phyloP scores from a whole-genome alignment of 2,113 vertebrate species.

The Brachirus orientalis region DNA sequence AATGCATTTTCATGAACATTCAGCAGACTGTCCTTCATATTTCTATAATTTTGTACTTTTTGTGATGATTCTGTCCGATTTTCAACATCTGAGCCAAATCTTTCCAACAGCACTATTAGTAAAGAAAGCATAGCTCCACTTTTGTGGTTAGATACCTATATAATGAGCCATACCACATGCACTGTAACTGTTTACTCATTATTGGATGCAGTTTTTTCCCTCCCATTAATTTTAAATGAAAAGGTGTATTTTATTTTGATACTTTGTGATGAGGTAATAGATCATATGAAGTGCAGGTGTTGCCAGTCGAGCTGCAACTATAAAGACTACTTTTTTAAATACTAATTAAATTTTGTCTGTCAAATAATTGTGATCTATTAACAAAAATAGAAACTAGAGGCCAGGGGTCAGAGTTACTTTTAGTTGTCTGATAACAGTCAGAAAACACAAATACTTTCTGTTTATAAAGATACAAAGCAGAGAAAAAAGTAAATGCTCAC shows the following conservation, averaged over 20 bases:
- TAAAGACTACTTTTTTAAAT: background rate
- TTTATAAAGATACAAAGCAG: too few species aligned
- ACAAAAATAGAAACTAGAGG: too few species aligned
- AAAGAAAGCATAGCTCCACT: too few species aligned
- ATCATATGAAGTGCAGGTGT: background rate
- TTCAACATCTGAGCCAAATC: too few species aligned
- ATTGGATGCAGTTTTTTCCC: background rate
- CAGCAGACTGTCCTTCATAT: conserved; percentile 23
- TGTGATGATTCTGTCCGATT: conserved; percentile 32
- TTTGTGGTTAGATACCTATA: background rate
- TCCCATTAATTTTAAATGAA: conserved; percentile 13
- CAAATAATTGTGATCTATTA: too few species aligned
- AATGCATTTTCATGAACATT: conserved; percentile 38
- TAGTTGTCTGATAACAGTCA: too few species aligned
- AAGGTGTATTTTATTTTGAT: too few species aligned
- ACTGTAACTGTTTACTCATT: background rate
- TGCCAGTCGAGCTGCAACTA: background rate
- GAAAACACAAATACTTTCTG: too few species aligned
- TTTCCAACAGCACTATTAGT: conserved; percentile 24
- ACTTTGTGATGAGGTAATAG: too few species aligned
- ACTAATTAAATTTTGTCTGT: too few species aligned
- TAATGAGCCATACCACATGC: background rate
- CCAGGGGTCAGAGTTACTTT: too few species aligned
- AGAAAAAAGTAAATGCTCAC: too few species aligned
- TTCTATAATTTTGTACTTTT: conserved; percentile 22